These are phyloP conservation scores for Oligia latruncula DNA, from an alignment of 2,888 invertebrate genomes.

Conservation along the genomic window DNA sequence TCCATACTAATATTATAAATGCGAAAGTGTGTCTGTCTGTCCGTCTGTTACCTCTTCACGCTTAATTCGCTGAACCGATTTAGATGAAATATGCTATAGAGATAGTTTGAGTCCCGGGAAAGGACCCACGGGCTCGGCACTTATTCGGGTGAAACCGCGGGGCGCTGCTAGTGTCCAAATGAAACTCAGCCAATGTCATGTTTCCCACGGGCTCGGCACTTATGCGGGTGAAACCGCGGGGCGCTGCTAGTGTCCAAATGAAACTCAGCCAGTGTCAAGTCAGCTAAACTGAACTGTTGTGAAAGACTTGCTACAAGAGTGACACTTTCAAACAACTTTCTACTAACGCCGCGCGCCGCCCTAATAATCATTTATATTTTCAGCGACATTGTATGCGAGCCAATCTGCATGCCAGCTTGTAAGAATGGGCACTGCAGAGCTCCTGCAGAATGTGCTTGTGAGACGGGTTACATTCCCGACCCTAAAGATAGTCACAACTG, in stretches of 20 bases:
- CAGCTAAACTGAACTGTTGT: not conserved
- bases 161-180: not conserved
- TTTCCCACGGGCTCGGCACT: no score
- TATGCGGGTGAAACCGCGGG: no score
- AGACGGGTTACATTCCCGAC: conserved; percentile 42
- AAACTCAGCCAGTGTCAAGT: not conserved
- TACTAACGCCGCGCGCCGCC: not conserved
- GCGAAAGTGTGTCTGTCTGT: no score
- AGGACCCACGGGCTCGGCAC: no score
- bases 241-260: not conserved
- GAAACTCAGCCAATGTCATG: not conserved
- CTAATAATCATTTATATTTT: conserved; percentile 12
- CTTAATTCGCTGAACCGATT: no score
- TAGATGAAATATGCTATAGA: no score
- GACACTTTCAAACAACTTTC: not conserved
- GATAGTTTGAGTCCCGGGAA: no score
- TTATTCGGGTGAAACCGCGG: no score
- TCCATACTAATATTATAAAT: no score
- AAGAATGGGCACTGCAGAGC: conserved; percentile 67
- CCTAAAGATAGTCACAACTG: conserved; percentile 34
- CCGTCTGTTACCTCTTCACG: no score
- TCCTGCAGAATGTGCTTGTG: conserved; percentile 62
- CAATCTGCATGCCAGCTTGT: conserved; percentile 74
- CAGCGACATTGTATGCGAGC: conserved; percentile 65
- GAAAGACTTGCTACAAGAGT: not conserved